Evolutionary conservation across 2,113 vertebrate species (phyloP), one percentile per base, ranked within the genome.

Genomic region (Rutilus rutilus): DNA sequence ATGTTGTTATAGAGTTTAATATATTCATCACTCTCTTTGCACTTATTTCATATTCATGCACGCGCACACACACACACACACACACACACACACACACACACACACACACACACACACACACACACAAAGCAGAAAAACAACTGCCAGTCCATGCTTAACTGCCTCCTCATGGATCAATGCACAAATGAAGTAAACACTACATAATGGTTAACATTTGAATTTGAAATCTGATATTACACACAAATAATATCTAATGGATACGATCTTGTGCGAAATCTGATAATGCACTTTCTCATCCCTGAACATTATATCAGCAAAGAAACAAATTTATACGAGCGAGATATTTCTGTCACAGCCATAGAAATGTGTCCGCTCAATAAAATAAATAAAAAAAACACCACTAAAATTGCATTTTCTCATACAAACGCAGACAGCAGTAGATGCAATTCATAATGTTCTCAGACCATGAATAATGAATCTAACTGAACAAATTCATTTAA

Each of bases 141-240:
- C 65, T 86, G 87, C 91, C 88, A 88, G 90, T 91, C 87, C 91
- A 78, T 90, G 92, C 92, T 93, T 91, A 93, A 92, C 90, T 82
- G 88, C 90, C 90, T 90, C 85, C 89, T 93, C 67, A 88, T 80
- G 89, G 92, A 93, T 94, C 94, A 93, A 84, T 90, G 92, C 92
- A 91, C 90, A 94, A 92, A 93, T 94, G 92, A 93, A 94, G 93
- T 88, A 91, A 92, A 93, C 90, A 88, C 87, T 90, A 89, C 91
- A 88, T 89, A 91, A 87, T 85, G 82, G 83, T 62, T 87, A 89
- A 91, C 90, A 83, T 84, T 78, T 75, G 39, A 54, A 75, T 86
- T n/a, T 69, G 71, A 81, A 89, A 89, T 74, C 19, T 69, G 80
- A 87, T 86, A 84, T 86, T 11, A 62, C n/a, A 8, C 79, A 54